Conservation (phyloP, 2,113 vertebrate species). For the Cyphomyrus discorhynchus region DNA sequence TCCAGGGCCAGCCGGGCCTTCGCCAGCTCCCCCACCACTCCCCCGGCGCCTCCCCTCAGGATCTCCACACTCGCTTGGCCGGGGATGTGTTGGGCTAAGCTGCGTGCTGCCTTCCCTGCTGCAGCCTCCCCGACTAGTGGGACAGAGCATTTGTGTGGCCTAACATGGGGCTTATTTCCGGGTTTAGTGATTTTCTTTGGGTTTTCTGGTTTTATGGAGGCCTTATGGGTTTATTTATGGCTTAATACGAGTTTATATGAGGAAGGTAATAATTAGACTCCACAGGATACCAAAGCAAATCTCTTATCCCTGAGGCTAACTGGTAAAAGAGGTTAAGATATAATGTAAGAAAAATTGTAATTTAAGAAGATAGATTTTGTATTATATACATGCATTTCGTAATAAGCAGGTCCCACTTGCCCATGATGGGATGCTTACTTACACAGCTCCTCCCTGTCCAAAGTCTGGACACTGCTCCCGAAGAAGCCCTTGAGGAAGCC, state of each 20-base stretch:
- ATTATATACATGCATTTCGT: neutral
- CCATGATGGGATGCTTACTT: conserved; percentile 47
- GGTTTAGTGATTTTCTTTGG: too few relatives aligned
- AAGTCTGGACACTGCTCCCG: conserved; percentile 83
- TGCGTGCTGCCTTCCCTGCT: conserved; percentile 85
- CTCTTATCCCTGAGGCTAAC: neutral
- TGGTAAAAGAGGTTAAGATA: neutral
- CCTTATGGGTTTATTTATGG: neutral
- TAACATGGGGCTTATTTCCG: neutral
- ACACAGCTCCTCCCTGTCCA: conserved; percentile 97
- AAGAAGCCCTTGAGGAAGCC: conserved; percentile 97
- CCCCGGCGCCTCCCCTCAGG: conserved; percentile 78
- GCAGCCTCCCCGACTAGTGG: conserved; percentile 83
- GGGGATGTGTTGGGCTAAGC: conserved; percentile 92
- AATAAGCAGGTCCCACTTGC: neutral
- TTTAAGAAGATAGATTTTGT: neutral
- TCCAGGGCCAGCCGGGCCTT: conserved; percentile 87
- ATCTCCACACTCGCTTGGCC: conserved; percentile 80
- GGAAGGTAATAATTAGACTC: neutral
- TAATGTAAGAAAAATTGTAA: neutral
- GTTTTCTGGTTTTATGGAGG: neutral
- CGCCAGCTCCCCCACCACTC: conserved; percentile 82
- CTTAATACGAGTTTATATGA: neutral
- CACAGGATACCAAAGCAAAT: neutral
- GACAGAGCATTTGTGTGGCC: neutral